These are phyloP conservation scores for Choloepus didactylus DNA, from an alignment of 2,797 vertebrate species.

Conservation along the genomic window DNA sequence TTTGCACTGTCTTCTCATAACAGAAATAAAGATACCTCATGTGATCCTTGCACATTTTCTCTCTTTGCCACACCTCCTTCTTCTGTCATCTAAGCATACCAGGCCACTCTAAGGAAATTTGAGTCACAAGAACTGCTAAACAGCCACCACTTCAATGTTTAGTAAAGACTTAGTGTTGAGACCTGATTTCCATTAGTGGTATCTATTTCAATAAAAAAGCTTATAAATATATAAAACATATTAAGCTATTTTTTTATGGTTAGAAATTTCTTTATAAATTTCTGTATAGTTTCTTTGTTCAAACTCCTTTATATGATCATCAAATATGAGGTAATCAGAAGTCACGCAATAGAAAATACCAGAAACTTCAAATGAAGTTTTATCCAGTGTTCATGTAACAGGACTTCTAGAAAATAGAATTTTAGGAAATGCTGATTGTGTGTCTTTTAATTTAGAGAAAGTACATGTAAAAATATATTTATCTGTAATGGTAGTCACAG, in stretches of 20 bases:
- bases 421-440: background rate
- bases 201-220: background rate
- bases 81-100: background rate
- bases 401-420: background rate
- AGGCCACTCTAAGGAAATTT: background rate
- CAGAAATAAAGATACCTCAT: background rate
- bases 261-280: background rate
- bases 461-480: background rate
- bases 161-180: background rate
- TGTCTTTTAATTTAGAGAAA: conserved; percentile 21
- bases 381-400: background rate
- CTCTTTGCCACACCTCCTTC: background rate
- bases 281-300: background rate
- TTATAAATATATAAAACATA: background rate
- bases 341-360: background rate
- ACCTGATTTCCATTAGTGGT: background rate
- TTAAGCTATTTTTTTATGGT: background rate
- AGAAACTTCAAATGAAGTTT: background rate
- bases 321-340: background rate
- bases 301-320: background rate
- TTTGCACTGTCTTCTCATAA: background rate
- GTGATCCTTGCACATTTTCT: background rate
- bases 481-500: background rate
- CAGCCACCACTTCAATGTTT: background rate
- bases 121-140: background rate